These are phyloP conservation scores for Diarsia brunnea DNA, from an alignment of 2,888 invertebrate genomes.

Conservation along the genomic window DNA sequence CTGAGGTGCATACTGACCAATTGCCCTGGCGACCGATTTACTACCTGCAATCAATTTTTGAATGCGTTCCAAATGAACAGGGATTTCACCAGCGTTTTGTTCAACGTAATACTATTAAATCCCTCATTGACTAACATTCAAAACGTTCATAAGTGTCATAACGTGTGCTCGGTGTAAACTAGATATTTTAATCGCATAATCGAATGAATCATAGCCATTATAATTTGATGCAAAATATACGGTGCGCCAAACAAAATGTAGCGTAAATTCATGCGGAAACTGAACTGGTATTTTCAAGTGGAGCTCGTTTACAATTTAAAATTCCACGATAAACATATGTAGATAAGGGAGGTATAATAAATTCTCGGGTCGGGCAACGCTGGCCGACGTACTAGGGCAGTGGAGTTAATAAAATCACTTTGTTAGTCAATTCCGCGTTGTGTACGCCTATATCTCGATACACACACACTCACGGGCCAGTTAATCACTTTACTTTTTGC, in stretches of 20 bases:
- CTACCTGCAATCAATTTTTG: conserved; percentile 44
- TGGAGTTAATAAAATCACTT: conserved; percentile 83
- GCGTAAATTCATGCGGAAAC: conserved; percentile 76
- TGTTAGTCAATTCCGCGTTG: conserved; percentile 77
- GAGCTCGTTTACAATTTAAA: conserved; percentile 88
- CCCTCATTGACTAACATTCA: conserved; percentile 24
- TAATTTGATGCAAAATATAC: conserved; percentile 65
- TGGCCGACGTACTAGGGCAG: conserved; percentile 70
- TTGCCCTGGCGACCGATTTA: conserved; percentile 54
- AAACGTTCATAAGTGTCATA: conserved; percentile 26
- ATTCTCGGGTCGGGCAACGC: conserved; percentile 78
- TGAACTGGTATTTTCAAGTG: conserved; percentile 79
- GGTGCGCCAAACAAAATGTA: conserved; percentile 70
- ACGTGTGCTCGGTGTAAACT: conserved; percentile 13
- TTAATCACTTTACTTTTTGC: conserved; percentile 55
- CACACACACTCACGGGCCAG: conserved; percentile 19
- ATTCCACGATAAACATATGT: conserved; percentile 87
- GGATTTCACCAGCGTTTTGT: conserved; percentile 17
- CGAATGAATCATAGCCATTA: conserved; percentile 46
- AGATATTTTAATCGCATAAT: conserved; percentile 55
- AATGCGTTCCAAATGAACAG: conserved; percentile 34
- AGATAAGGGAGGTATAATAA: conserved; percentile 85
- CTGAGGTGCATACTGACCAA: conserved; percentile 58
- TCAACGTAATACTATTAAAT: conserved; percentile 11
- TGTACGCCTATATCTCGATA: conserved; percentile 52